These are phyloP conservation scores for Monopterus albus DNA, from an alignment of 2,113 vertebrate species.

Conservation along the genomic window DNA sequence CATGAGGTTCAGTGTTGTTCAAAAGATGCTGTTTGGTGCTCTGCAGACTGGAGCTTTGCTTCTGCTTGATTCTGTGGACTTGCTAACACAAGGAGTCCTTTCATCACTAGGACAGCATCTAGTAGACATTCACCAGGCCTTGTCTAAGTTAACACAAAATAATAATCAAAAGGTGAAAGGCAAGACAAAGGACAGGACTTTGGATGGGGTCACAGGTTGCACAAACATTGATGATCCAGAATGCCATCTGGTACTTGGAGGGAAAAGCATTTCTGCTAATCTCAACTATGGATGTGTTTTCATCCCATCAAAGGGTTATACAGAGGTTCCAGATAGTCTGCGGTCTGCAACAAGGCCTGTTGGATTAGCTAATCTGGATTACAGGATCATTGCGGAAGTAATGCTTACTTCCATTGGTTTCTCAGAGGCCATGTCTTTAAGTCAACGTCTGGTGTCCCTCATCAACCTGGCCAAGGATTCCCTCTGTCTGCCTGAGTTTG, in stretches of 20 bases:
- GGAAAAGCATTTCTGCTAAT: slow-evolving; percentile 68
- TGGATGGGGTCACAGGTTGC: background rate
- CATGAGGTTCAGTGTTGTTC: slow-evolving; percentile 63
- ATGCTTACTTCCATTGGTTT: slow-evolving; percentile 83
- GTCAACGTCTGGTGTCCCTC: slow-evolving; percentile 78
- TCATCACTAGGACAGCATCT: slow-evolving; percentile 83
- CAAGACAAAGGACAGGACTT: slow-evolving; percentile 2
- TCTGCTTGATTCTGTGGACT: slow-evolving; percentile 80
- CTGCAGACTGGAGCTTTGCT: slow-evolving; percentile 86
- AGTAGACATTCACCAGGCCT: slow-evolving; percentile 75
- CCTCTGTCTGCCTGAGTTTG: slow-evolving; percentile 65
- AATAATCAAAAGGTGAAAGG: background rate
- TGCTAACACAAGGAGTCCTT: slow-evolving; percentile 73
- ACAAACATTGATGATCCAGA: slow-evolving; percentile 25
- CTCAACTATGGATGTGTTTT: slow-evolving; percentile 83
- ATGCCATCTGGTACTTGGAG: slow-evolving; percentile 71
- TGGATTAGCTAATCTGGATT: slow-evolving; percentile 79
- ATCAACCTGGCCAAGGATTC: slow-evolving; percentile 79
- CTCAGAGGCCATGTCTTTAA: slow-evolving; percentile 77
- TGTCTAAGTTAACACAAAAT: slow-evolving; percentile 55
- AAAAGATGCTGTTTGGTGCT: slow-evolving; percentile 82
- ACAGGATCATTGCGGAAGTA: slow-evolving; percentile 80
- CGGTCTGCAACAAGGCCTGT: slow-evolving; percentile 81
- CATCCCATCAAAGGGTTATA: slow-evolving; percentile 59
- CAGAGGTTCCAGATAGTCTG: slow-evolving; percentile 79